These are phyloP conservation scores for Nycticryphes semicollaris DNA, from an alignment of 2,113 vertebrate genomes.

Conservation along the genomic window DNA sequence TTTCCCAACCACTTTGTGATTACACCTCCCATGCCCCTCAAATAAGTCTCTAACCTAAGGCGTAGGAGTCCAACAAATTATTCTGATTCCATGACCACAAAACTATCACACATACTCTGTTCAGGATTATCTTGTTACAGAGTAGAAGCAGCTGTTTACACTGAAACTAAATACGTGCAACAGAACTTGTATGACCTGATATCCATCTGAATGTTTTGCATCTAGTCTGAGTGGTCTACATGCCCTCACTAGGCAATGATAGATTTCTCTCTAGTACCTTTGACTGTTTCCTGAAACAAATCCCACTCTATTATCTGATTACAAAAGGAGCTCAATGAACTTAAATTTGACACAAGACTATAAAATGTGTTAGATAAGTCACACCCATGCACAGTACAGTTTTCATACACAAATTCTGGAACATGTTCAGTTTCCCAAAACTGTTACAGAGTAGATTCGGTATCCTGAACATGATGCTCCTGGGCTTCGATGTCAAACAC, in stretches of 20 bases:
- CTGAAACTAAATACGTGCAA: not conserved
- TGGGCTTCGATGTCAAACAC: conserved; percentile 11
- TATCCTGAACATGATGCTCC: not conserved
- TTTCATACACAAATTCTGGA: not conserved
- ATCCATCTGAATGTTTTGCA: not conserved
- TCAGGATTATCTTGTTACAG: not conserved
- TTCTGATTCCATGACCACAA: not conserved
- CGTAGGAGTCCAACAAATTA: not conserved
- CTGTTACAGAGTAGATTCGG: not conserved
- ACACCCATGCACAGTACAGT: not conserved
- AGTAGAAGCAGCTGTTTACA: not conserved
- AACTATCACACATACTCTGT: not conserved
- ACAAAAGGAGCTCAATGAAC: not conserved
- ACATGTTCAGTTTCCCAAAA: not conserved
- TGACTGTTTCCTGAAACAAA: not conserved
- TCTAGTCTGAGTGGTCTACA: not conserved
- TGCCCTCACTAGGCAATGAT: not conserved
- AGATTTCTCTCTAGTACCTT: not conserved
- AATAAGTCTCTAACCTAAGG: not conserved
- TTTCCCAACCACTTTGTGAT: not conserved
- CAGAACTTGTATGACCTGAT: not conserved
- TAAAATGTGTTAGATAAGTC: not conserved
- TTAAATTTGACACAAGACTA: not conserved
- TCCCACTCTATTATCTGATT: not conserved
- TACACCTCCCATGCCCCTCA: not conserved